phyloP scores from a whole-genome alignment of 1,140 invertebrate species.

The Magallana ariakensis region DNA sequence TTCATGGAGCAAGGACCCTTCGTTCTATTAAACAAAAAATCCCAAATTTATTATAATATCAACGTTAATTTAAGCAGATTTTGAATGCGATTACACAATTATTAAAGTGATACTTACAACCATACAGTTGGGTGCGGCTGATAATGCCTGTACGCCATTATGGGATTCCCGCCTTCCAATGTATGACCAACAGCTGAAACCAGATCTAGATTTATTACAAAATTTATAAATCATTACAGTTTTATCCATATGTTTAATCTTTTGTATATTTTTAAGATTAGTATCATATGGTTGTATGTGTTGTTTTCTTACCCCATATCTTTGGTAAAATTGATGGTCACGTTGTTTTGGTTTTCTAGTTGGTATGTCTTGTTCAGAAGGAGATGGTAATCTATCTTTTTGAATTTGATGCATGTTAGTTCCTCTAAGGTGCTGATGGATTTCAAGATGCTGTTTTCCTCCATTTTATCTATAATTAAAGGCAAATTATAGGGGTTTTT shows the following conservation, averaged over 20 bases:
- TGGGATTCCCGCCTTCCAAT: conserved; percentile 91
- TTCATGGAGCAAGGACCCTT: conserved; percentile 90
- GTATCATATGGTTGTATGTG: background rate
- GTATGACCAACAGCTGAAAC: conserved; percentile 94
- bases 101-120: conserved; percentile 76
- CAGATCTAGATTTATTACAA: background rate
- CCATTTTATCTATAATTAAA: conserved; percentile 18
- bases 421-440: conserved; percentile 45
- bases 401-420: conserved; percentile 53
- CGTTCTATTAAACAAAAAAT: background rate
- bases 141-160: conserved; percentile 96
- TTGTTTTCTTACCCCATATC: background rate
- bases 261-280: background rate
- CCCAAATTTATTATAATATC: background rate
- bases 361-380: conserved; percentile 25
- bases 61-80: background rate
- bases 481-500: background rate
- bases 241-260: too few species aligned
- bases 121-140: conserved; percentile 98
- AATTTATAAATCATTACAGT: too few species aligned
- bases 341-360: conserved; percentile 41
- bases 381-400: conserved; percentile 41
- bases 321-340: conserved; percentile 53
- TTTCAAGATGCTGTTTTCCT: conserved; percentile 30
- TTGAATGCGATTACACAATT: background rate